Evolutionary conservation across 2,113 vertebrate species (phyloP).

Genomic region (Alethe diademata): DNA sequence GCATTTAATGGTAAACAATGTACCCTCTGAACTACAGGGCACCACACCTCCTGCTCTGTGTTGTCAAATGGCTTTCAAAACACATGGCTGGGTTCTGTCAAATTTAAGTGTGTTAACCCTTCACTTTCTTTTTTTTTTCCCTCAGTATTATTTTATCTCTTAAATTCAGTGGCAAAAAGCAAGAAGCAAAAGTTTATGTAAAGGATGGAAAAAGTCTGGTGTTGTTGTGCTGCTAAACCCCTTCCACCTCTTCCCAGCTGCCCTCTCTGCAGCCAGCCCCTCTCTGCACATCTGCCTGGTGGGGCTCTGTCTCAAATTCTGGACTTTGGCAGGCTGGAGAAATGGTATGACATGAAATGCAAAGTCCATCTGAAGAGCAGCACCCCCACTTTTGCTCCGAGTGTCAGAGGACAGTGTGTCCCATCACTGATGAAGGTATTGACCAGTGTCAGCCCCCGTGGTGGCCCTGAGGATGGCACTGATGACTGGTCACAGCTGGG

Average conservation of each 20-base stretch:
- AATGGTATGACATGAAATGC: no score
- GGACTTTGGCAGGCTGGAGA: neutral
- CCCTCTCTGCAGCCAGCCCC: neutral
- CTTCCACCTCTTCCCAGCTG: neutral
- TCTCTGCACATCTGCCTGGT: neutral
- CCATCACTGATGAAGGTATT: neutral
- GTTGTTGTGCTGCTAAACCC: neutral
- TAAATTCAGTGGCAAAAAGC: neutral
- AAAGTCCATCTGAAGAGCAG: neutral
- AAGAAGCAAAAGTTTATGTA: neutral
- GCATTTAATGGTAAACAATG: constrained; percentile 71
- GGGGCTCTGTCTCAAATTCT: neutral
- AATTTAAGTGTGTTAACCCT: constrained; percentile 32
- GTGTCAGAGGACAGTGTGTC: neutral
- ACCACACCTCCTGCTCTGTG: constrained; percentile 45
- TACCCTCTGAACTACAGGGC: constrained; percentile 66
- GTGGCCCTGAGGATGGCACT: neutral
- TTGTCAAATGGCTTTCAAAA: constrained; percentile 58
- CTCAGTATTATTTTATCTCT: neutral
- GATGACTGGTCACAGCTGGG: neutral
- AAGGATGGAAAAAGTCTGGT: neutral
- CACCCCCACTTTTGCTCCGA: neutral
- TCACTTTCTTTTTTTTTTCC: neutral
- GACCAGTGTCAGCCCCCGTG: neutral
- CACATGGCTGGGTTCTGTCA: neutral